Evolutionary conservation across 1,140 invertebrate species (phyloP), one percentile per base, ranked within the genome.

Genomic region (Nasonia vitripennis): DNA sequence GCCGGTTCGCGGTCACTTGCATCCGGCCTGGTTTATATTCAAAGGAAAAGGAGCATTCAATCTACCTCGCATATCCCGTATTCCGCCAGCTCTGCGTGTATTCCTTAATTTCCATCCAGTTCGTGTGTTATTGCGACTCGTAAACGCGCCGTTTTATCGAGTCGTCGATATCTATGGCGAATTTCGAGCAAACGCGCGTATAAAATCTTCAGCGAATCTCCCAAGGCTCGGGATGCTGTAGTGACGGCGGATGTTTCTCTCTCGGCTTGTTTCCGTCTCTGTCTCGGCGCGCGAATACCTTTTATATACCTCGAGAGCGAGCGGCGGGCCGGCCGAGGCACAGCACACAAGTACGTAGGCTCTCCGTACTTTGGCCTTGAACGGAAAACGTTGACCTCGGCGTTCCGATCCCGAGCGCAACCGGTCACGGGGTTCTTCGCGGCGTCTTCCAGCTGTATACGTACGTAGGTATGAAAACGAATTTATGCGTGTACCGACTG

Each of bases 371-470:
- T 91, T 92, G 90, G 90, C 91, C 91, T 92, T 92, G 91, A 91
- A 91, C 88, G 88, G 91, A 89, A 92, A 91, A 88, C 91, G 89
- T 92, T 92, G 91, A 92, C 91, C 91, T 91, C 91, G 85, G 85
- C 91, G 90, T 91, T 91, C 89, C 90, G 89, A 88, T 90, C 88
- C 88, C 81, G 88, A 91, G 89, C 87, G 88, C 89, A 92, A 91
- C 89, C 90, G 90, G 89, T 90, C 90, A 90, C 87, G 85, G 90
- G 89, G 87, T 89, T 89, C 90, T 88, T 88, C 48, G 78, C 78
- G 67, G 37, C 62, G 31, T 75, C 78, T 83, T 77, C 14, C 55
- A 62, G 55, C 55, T 62, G 37, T 41, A n/a, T 20, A 77, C 27
- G 34, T 48, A 27, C 9, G 11, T 34, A 51, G 12, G 31, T 91